Evolutionary conservation across 2,113 vertebrate genomes (phyloP).

Genomic region (Coracopsis vasa): DNA sequence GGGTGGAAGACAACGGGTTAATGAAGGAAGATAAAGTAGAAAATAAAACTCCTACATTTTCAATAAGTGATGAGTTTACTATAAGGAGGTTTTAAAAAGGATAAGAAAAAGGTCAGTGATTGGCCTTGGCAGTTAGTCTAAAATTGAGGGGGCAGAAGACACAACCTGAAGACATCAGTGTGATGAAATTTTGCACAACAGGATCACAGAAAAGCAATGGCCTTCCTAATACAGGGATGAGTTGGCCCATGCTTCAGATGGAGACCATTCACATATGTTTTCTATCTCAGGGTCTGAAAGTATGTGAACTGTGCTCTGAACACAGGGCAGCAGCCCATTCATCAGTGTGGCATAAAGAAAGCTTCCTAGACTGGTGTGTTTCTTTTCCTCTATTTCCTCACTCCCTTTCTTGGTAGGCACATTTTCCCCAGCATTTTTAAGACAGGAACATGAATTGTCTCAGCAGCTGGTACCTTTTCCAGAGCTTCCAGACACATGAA

Average conservation of each 20-base stretch:
- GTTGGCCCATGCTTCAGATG: background rate
- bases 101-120: background rate
- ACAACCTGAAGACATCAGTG: background rate
- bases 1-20: background rate
- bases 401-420: background rate
- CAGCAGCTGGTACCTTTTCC: background rate
- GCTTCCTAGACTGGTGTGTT: background rate
- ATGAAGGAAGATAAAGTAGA: background rate
- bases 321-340: too few relatives aligned
- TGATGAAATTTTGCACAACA: background rate
- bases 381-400: background rate
- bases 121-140: background rate
- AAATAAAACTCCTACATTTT: background rate
- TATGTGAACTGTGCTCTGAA: background rate
- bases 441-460: background rate
- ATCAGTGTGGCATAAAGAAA: background rate
- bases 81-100: background rate
- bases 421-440: background rate
- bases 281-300: background rate
- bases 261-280: fast-evolving
- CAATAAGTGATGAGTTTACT: background rate
- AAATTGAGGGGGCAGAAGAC: background rate
- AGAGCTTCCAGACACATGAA: background rate
- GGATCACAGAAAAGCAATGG: background rate
- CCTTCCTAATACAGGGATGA: background rate